Base-by-base conservation (phyloP, 2,797 vertebrate genomes). In the Mus minutoides region DNA sequence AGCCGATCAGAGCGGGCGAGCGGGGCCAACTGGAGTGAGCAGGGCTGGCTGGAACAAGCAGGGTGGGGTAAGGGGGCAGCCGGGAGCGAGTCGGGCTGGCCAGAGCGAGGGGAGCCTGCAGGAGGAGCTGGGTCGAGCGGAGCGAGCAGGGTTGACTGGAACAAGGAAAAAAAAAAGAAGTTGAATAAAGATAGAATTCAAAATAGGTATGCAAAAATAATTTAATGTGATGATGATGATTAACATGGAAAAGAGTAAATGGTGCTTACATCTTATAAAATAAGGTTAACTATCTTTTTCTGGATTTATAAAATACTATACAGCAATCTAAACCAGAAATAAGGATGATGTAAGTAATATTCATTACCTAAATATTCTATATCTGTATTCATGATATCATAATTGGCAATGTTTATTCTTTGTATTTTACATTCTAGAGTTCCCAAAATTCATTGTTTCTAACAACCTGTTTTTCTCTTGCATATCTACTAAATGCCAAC, bases 271-370 rank as follows among this genome's bases (percentile, higher is more conserved):
- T 62, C 14, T 11, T 54, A 10, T 10, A 54, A 78, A 17, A 26
- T 92, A 73, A 82, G 1, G 29, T 76, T 52, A 71, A 3, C 4
- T 77, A 37, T 60, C 10, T 31, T 80, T 16, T 1, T 64, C 86
- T 13, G 26, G 11, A 92, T 24, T 92, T 76, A 13, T 40, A n/a
- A 91, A 92, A 58, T 84, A 90, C 52, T 79, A 79, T 77, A 84
- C 46, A 14, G 29, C 3, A 62, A 43, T 0, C 10, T 14, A 93
- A 86, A 86, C 62, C 37, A 90, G 2, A 94, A 96, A 77, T 54
- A 3, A 69, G 11, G 13, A n/a, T 52, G 49, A 92, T 43, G 73
- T 17, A 21, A 46, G 16, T 67, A 88, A 3, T 5, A 9, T 37
- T 67, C 34, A 19, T 49, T 87, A 84, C 6, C 54, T 73, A 49